These are phyloP conservation scores for Lithophane ornitopus DNA, from an alignment of 2,888 invertebrate species.

Conservation along the genomic window DNA sequence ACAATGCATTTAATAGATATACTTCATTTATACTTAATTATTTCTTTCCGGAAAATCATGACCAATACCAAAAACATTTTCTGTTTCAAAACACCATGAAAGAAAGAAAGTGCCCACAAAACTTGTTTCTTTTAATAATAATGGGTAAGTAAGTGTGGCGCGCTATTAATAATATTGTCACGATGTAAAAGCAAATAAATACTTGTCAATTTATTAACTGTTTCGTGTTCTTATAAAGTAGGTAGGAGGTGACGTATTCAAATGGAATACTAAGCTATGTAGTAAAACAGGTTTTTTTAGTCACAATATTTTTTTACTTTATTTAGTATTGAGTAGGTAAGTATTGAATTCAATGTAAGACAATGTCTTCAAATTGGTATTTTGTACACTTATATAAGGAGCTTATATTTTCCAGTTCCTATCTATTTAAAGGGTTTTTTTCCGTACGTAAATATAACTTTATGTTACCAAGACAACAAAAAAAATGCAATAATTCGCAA, in stretches of 20 bases:
- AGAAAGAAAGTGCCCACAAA: constrained; percentile 45
- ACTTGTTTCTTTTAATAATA: constrained; percentile 32
- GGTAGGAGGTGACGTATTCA: constrained; percentile 17
- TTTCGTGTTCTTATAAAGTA: constrained; percentile 2
- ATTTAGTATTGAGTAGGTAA: neutral
- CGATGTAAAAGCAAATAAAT: constrained; percentile 33
- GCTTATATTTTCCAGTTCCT: neutral
- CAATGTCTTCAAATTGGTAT: neutral
- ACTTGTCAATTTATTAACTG: constrained; percentile 35
- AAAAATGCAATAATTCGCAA: constrained; percentile 12
- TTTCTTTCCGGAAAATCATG: neutral
- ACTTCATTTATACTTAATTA: neutral
- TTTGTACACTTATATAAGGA: neutral
- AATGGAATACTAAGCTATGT: constrained; percentile 30
- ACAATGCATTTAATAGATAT: neutral
- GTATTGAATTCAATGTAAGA: neutral
- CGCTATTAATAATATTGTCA: constrained; percentile 46
- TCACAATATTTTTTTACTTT: neutral
- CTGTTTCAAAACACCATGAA: constrained; percentile 13
- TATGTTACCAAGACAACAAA: neutral
- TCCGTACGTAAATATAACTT: neutral
- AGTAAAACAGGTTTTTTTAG: constrained; percentile 21
- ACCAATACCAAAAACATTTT: neutral
- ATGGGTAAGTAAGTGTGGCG: neutral
- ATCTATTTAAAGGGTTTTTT: neutral